Base-by-base conservation (phyloP, 2,888 invertebrate species). In the Synergus umbraculus region DNA sequence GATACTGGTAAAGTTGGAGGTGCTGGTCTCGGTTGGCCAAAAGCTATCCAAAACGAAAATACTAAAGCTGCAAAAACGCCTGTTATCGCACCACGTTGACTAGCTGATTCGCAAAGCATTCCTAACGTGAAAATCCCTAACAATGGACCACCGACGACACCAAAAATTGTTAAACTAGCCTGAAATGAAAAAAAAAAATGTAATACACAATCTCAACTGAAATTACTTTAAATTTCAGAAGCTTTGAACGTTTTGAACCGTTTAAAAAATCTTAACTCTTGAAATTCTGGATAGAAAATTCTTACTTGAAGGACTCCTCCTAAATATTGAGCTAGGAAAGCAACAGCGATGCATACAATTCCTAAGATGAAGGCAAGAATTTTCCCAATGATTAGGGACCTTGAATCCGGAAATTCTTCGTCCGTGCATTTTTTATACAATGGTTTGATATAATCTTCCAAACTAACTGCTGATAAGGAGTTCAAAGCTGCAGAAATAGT, bases 401-500 rank as follows among this genome's bases (percentile, higher is more conserved):
- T 79, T 7, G 78, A 46, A n/a, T 65, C 41, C 0, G 82, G 83
- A 77, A 85, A 79, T 43, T 84, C 79, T 81, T 41, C 44, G 85
- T 88, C 86, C 12, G 22, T 46, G 15, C 18, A 76, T 77, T 63
- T 80, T 49, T 66, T 77, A 73, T 81, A 90, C 7, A 88, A 18
- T 4, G 90, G 90, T 89, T 95, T 95, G 5, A 97, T 93, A 86
- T 98, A 97, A 92, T 98, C 98, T 88, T 97, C 96, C 64, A 98
- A 93, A 0, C 97, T 96, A 37, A 98, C 97, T 0, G 98, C 98
- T 0, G 98, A 96, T 58, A 98, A 93, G 0, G 98, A 97, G 89
- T 98, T 98, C 81, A 98, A 94, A 3, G 97, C 95, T 0, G 98
- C 97, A 0, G 98, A 98, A 81, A 98, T 96, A 0, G 98, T 98